These are phyloP conservation scores for Tyria jacobaeae DNA, from an alignment of 2,888 invertebrate genomes.

Conservation along the genomic window DNA sequence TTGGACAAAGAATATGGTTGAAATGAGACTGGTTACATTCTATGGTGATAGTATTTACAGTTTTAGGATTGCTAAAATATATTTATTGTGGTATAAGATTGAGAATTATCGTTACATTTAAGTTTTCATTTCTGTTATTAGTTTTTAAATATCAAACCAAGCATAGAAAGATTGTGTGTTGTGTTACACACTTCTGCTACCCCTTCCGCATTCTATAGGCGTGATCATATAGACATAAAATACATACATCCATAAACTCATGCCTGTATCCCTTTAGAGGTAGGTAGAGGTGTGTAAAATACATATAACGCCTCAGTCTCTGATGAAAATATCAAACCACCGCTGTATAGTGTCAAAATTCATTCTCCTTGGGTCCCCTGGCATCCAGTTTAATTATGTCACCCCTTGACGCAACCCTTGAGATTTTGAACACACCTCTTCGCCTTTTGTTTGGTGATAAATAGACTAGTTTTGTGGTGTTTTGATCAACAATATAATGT, in stretches of 20 bases:
- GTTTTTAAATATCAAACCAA: neutral
- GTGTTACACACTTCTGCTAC: no score
- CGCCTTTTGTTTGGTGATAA: conserved; percentile 59
- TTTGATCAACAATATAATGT: conserved; percentile 1
- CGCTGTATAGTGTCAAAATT: conserved; percentile 64
- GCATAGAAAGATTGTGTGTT: neutral
- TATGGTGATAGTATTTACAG: no score
- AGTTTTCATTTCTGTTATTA: no score
- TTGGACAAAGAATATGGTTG: neutral
- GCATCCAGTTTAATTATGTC: conserved; percentile 78
- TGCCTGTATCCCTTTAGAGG: no score
- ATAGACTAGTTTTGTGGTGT: conserved; percentile 38
- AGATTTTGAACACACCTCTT: conserved; percentile 55
- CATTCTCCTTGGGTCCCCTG: conserved; percentile 55
- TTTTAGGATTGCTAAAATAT: no score
- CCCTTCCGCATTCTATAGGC: no score
- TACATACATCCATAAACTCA: no score
- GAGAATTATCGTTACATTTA: no score
- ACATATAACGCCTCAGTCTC: neutral
- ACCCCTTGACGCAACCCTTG: conserved; percentile 69
- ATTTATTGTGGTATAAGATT: no score
- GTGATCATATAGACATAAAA: no score
- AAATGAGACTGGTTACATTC: neutral
- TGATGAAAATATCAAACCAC: conserved; percentile 19
- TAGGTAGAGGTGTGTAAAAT: no score